These are phyloP conservation scores for Mechanitis messenoides DNA, from an alignment of 2,888 invertebrate species.

Conservation along the genomic window DNA sequence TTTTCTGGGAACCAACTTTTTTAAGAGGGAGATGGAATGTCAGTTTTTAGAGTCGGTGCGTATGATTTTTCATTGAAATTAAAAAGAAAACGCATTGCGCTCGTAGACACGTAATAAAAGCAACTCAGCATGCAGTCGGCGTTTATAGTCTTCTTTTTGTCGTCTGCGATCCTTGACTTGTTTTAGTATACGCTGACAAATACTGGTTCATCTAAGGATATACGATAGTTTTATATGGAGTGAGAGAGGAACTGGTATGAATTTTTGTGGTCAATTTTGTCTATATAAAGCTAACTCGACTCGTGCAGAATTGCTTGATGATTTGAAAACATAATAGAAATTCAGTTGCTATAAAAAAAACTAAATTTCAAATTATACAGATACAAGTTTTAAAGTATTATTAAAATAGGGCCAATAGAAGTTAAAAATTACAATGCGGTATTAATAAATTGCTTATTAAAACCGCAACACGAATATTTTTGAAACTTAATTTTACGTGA, in stretches of 20 bases:
- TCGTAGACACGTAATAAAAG: slow-evolving; percentile 49
- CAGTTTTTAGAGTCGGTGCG: slow-evolving; percentile 54
- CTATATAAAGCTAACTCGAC: slow-evolving; percentile 15
- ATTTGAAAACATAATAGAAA: too few relatives aligned
- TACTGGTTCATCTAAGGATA: slow-evolving; percentile 32
- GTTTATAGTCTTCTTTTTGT: slow-evolving; percentile 52
- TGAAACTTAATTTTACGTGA: not conserved
- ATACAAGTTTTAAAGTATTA: too few relatives aligned
- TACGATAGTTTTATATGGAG: slow-evolving; percentile 26
- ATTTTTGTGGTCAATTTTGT: slow-evolving; percentile 19
- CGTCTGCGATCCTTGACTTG: slow-evolving; percentile 50
- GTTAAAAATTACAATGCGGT: too few relatives aligned
- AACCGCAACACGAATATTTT: not conserved
- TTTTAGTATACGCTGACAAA: slow-evolving; percentile 53
- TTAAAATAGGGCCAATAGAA: too few relatives aligned
- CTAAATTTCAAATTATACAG: too few relatives aligned
- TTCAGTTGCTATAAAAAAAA: too few relatives aligned
- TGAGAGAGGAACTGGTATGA: slow-evolving; percentile 21
- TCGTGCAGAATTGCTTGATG: not conserved
- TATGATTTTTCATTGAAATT: slow-evolving; percentile 72
- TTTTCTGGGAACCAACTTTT: slow-evolving; percentile 65
- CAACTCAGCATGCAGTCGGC: slow-evolving; percentile 44
- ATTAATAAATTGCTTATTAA: slow-evolving; percentile 1
- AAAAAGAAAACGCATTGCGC: slow-evolving; percentile 53
- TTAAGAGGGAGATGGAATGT: slow-evolving; percentile 59